Conservation (phyloP, 2,888 invertebrate genomes). For the Yponomeuta sedellus region DNA sequence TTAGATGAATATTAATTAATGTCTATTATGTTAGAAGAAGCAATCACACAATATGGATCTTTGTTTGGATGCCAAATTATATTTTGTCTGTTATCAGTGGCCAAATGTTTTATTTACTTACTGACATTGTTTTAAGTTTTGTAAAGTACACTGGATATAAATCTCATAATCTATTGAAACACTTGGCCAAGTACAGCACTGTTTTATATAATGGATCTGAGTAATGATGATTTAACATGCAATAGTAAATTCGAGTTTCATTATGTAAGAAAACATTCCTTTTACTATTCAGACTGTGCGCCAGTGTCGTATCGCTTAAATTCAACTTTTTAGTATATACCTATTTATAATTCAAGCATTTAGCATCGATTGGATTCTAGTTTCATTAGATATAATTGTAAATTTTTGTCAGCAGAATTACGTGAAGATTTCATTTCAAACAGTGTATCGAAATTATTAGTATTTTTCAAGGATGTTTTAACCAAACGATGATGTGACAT, state of each 20-base stretch:
- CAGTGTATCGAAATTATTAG: neutral
- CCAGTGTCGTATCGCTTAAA: neutral
- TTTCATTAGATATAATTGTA: neutral
- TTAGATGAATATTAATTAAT: conserved; percentile 31
- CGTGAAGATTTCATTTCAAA: conserved; percentile 11
- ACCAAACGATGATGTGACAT: no score
- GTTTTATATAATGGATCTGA: conserved; percentile 5
- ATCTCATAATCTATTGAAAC: conserved; percentile 7
- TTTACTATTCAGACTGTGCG: neutral
- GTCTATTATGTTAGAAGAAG: conserved; percentile 26
- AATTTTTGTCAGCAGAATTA: neutral
- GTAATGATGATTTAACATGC: neutral
- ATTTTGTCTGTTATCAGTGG: conserved; percentile 39
- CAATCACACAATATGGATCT: conserved; percentile 24
- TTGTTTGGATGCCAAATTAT: conserved; percentile 57
- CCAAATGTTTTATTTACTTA: conserved; percentile 54
- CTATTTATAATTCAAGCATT: neutral
- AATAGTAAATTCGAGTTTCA: neutral
- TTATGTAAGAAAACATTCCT: conserved; percentile 9
- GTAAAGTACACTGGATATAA: conserved; percentile 13
- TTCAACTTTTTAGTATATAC: conserved; percentile 1
- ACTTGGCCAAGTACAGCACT: neutral
- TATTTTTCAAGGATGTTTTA: no score
- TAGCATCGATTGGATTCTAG: neutral
- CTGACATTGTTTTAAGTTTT: conserved; percentile 23